phyloP scores from a whole-genome alignment of 2,888 invertebrate genomes.

The Idaea biselata region DNA sequence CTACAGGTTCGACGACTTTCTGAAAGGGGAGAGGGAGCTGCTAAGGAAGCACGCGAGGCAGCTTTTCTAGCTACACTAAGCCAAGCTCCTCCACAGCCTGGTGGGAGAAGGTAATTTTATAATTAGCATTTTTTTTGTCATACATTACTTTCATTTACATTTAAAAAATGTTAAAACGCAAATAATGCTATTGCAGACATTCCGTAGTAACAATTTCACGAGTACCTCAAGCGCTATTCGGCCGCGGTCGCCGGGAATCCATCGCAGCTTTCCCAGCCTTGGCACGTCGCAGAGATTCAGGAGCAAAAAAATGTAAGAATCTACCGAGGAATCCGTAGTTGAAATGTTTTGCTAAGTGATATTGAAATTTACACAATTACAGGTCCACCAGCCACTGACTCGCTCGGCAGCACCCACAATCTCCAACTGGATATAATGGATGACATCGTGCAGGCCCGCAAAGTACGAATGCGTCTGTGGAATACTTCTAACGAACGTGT shows the following conservation, averaged over 20 bases:
- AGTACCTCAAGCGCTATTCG: conserved; percentile 88
- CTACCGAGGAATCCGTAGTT: not conserved
- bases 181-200: conserved; percentile 77
- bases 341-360: not conserved
- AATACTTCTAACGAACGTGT: conserved; percentile 89
- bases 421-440: conserved; percentile 93
- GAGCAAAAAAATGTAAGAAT: conserved; percentile 68
- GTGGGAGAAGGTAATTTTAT: conserved; percentile 81
- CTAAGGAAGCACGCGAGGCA: conserved; percentile 88
- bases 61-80: conserved; percentile 91
- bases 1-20: conserved; percentile 87
- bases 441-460: conserved; percentile 90
- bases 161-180: not conserved
- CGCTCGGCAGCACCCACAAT: conserved; percentile 89
- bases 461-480: conserved; percentile 92
- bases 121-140: not conserved
- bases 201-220: conserved; percentile 93
- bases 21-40: conserved; percentile 88
- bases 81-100: conserved; percentile 86
- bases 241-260: conserved; percentile 89
- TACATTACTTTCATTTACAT: not conserved
- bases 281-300: conserved; percentile 69
- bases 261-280: conserved; percentile 87
- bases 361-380: conserved; percentile 26
- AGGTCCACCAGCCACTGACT: conserved; percentile 87